Conservation (phyloP, 2,888 invertebrate genomes). For the Andrena praecox region DNA sequence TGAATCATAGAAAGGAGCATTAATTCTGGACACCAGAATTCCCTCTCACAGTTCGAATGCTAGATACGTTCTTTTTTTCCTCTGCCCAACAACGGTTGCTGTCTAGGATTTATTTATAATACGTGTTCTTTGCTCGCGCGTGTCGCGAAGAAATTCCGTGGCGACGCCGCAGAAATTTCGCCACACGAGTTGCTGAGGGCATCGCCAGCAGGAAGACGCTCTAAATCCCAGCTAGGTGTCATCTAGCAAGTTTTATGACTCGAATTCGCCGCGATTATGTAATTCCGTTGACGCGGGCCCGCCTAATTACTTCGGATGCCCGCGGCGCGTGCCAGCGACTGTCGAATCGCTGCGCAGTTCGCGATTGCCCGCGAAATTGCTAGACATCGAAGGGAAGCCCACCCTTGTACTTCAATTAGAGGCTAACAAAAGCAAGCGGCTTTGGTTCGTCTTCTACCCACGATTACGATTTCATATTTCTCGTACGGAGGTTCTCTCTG, state of each 20-base stretch:
- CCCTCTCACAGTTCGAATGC: not conserved
- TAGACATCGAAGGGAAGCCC: not conserved
- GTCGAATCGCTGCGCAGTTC: conserved; percentile 60
- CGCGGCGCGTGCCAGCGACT: conserved; percentile 68
- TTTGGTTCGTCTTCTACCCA: not conserved
- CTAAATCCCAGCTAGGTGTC: conserved; percentile 36
- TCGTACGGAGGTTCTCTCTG: too few species aligned
- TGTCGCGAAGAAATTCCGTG: conserved; percentile 7
- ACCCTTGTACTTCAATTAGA: not conserved
- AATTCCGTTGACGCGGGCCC: conserved; percentile 68
- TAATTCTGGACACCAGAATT: too few species aligned
- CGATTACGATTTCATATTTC: conserved; percentile 3
- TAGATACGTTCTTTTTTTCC: not conserved
- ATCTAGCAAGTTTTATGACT: conserved; percentile 55
- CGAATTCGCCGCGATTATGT: conserved; percentile 50
- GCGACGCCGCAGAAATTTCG: conserved; percentile 32
- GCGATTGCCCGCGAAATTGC: conserved; percentile 7
- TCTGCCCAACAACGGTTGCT: not conserved
- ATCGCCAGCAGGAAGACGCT: conserved; percentile 34
- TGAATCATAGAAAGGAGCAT: too few species aligned
- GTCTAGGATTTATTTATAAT: conserved; percentile 35
- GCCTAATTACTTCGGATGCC: conserved; percentile 78
- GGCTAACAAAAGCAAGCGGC: not conserved
- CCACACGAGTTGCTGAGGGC: conserved; percentile 27
- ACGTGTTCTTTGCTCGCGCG: not conserved